A percentile compares a stretch with the other conserved stretches of the same genome.
Conservation (phyloP, 2,888 invertebrate genomes). For the Salticus scenicus region DNA sequence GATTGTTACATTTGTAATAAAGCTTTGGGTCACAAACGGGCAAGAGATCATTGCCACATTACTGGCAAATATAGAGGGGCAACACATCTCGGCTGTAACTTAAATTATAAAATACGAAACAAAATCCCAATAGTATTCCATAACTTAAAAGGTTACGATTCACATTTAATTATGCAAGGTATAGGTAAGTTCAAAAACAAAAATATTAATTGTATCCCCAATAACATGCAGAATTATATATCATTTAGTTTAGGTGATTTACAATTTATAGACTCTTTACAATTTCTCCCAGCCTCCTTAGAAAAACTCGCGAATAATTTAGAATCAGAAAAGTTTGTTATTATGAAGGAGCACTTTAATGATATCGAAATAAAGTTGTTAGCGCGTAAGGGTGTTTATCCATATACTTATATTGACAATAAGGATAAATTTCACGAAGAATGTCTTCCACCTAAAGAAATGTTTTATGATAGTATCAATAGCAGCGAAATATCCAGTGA, state of each 20-base stretch:
- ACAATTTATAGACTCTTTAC: neutral
- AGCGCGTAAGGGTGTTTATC: neutral
- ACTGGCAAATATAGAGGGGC: conserved; percentile 1
- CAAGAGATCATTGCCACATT: neutral
- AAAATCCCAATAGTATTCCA: conserved; percentile 1
- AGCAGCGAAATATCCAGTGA: neutral
- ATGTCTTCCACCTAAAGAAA: neutral
- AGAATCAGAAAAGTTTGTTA: neutral
- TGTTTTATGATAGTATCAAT: neutral
- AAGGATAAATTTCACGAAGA: neutral
- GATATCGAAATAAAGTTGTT: neutral
- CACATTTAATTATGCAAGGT: neutral
- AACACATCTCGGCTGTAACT: neutral
- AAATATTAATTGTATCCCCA: neutral
- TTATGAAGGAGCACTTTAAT: neutral
- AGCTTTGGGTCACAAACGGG: neutral
- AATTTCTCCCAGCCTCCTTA: neutral
- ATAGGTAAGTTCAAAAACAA: conserved; percentile 8
- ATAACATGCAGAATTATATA: neutral
- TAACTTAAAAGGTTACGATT: conserved; percentile 19
- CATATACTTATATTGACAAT: neutral
- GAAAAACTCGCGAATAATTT: neutral
- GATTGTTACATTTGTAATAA: conserved; percentile 6
- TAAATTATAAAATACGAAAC: neutral
- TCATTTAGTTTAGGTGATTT: neutral